A percentile compares a stretch with the other conserved stretches of the same genome.
Evolutionary conservation across 1,140 invertebrate species (phyloP).

Genomic region (Megathymus violae): DNA sequence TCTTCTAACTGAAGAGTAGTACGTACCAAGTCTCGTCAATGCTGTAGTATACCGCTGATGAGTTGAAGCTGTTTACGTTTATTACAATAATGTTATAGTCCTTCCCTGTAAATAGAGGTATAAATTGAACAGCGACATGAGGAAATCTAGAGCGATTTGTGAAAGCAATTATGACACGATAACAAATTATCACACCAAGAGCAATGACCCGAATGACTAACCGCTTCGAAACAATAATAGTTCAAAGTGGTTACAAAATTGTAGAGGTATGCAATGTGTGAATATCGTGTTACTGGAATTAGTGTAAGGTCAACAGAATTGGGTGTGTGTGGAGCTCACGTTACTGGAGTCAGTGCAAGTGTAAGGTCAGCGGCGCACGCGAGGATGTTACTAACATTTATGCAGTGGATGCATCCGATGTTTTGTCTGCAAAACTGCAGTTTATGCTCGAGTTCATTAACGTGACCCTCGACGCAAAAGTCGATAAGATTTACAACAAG

Average conservation of each 20-base stretch:
- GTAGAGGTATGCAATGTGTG: neutral
- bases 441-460: too few species aligned
- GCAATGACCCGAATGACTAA: slow-evolving; percentile 17
- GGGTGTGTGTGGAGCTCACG: slow-evolving; percentile 1
- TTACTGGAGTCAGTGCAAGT: slow-evolving; percentile 19
- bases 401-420: neutral
- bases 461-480: too few species aligned
- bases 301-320: slow-evolving; percentile 4
- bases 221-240: slow-evolving; percentile 9
- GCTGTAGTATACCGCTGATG: too few species aligned
- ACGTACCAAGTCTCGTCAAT: too few species aligned
- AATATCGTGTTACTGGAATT: neutral
- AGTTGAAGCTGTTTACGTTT: too few species aligned
- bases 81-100: too few species aligned
- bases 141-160: slow-evolving; percentile 4
- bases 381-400: slow-evolving; percentile 9
- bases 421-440: neutral
- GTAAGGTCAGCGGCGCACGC: slow-evolving; percentile 22
- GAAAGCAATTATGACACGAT: slow-evolving; percentile 4
- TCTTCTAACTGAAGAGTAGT: too few species aligned
- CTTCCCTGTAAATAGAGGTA: too few species aligned
- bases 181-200: neutral
- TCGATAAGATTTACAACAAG: too few species aligned
- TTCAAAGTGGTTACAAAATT: slow-evolving; percentile 16
- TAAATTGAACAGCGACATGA: too few species aligned